A percentile compares a stretch with the other conserved stretches of the same genome.
These are phyloP conservation scores for Ectemnius cavifrons DNA, from an alignment of 2,888 invertebrate species.

Conservation along the genomic window DNA sequence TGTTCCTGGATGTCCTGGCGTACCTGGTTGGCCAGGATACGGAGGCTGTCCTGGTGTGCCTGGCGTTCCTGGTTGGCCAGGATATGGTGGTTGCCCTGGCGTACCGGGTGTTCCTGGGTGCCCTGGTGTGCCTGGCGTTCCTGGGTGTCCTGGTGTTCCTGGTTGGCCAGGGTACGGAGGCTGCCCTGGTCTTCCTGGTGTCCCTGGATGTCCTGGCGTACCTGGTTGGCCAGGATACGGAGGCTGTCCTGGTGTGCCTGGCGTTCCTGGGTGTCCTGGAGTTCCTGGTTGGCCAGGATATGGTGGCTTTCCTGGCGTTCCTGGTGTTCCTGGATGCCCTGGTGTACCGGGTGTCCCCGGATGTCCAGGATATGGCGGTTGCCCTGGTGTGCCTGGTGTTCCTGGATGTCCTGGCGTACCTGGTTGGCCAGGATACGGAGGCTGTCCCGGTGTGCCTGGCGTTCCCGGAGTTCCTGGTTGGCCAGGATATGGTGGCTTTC, in stretches of 20 bases:
- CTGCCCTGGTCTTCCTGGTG: slow-evolving; percentile 54
- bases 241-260: slow-evolving; percentile 71
- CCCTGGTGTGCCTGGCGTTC: neutral
- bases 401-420: slow-evolving; percentile 46
- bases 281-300: slow-evolving; percentile 36
- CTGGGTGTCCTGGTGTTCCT: slow-evolving; percentile 48
- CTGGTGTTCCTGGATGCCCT: neutral
- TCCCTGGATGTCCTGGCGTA: slow-evolving; percentile 47
- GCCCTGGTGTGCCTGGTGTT: slow-evolving; percentile 53
- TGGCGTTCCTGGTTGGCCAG: neutral
- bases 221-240: slow-evolving; percentile 51
- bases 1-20: slow-evolving; percentile 53
- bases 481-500: neutral
- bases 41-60: neutral
- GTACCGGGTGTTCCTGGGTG: neutral
- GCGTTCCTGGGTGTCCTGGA: slow-evolving; percentile 45
- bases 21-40: slow-evolving; percentile 29
- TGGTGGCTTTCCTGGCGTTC: neutral
- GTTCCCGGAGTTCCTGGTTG: slow-evolving; percentile 46
- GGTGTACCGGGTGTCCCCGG: slow-evolving; percentile 4
- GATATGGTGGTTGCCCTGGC: neutral
- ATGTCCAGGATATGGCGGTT: slow-evolving; percentile 33
- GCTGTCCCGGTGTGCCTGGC: slow-evolving; percentile 70
- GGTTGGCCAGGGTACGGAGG: slow-evolving; percentile 37
- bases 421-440: slow-evolving; percentile 55